Conservation (phyloP, 2,113 vertebrate species). For the Xerus inauris region DNA sequence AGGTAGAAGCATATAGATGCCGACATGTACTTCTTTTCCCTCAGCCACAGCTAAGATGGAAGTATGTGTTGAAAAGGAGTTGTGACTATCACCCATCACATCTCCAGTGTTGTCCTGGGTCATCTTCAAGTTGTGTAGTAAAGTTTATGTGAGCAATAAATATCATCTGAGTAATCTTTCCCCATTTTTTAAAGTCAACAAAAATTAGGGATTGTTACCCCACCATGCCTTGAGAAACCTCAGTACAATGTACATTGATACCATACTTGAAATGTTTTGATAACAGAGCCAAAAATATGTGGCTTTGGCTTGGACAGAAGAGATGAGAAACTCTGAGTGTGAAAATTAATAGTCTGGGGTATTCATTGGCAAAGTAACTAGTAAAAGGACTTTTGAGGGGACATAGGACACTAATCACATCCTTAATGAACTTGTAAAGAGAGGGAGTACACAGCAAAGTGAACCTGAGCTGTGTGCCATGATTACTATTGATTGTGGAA, state of each 20-base stretch:
- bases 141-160: neutral
- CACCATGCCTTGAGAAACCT: neutral
- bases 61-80: neutral
- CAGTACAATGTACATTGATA: neutral
- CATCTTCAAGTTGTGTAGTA: neutral
- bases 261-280: neutral
- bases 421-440: neutral
- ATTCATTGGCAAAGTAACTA: neutral
- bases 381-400: neutral
- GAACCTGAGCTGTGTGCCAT: neutral
- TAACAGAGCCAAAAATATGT: neutral
- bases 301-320: neutral
- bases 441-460: neutral
- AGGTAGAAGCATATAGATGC: neutral
- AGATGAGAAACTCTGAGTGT: neutral
- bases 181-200: neutral
- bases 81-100: accelerated
- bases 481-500: neutral
- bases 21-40: neutral
- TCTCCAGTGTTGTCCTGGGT: neutral
- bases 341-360: neutral
- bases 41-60: neutral
- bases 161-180: neutral
- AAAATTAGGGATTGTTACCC: neutral
- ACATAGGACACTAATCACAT: neutral